Percentiles rank a stretch among this genome's conserved stretches.
These are phyloP conservation scores for Eulimnadia texana DNA, from an alignment of 1,140 invertebrate genomes.

Conservation along the genomic window DNA sequence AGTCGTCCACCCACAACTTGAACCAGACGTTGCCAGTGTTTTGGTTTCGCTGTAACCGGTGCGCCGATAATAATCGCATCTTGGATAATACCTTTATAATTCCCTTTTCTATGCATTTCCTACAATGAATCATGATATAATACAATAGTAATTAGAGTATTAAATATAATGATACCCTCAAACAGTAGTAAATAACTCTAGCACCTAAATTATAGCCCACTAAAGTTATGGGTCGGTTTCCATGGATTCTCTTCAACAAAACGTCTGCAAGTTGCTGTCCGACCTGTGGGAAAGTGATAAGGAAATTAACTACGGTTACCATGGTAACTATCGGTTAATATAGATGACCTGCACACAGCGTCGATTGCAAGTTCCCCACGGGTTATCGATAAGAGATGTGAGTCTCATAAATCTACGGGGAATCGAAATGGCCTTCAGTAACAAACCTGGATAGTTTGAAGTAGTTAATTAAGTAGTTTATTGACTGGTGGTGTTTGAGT, in stretches of 20 bases:
- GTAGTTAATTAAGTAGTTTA: too few relatives aligned
- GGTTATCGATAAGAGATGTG: conserved; percentile 53
- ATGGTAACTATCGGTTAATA: background rate
- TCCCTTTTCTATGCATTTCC: conserved; percentile 38
- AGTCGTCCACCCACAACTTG: conserved; percentile 45
- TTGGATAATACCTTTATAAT: conserved; percentile 47
- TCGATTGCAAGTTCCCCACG: conserved; percentile 55
- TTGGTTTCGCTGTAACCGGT: conserved; percentile 39
- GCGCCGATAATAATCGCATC: conserved; percentile 54
- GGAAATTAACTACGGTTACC: background rate
- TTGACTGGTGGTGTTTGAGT: too few relatives aligned
- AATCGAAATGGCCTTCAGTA: conserved; percentile 34
- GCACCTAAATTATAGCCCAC: conserved; percentile 53
- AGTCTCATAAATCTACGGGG: conserved; percentile 46
- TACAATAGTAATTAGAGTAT: conserved; percentile 1
- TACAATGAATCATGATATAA: conserved; percentile 21
- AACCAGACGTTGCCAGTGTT: conserved; percentile 39
- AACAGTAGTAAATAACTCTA: conserved; percentile 54
- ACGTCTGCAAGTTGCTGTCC: conserved; percentile 54
- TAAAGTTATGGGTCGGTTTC: conserved; percentile 52
- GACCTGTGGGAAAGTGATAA: conserved; percentile 28
- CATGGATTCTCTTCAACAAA: conserved; percentile 44
- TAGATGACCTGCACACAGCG: conserved; percentile 31
- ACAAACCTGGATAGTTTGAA: too few relatives aligned
- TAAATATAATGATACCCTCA: conserved; percentile 27